Evolutionary conservation across 1,140 invertebrate genomes (phyloP), one percentile per base, ranked within the genome.

Genomic region (Monomorium pharaonis): DNA sequence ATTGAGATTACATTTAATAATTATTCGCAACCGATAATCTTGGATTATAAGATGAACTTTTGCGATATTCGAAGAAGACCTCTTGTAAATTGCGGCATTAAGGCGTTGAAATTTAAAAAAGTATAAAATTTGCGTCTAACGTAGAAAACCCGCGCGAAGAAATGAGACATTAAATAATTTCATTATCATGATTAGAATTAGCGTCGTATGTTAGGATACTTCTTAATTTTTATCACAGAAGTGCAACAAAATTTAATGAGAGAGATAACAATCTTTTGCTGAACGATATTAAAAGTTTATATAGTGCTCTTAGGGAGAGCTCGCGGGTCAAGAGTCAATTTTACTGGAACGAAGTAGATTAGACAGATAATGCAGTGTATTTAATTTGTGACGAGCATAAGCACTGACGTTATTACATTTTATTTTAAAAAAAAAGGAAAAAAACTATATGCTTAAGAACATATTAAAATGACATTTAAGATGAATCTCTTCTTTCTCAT

Each of bases 221-320:
- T 58, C 37, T 83, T 74, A 74, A 83, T 74, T 83, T 72, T 83
- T 70, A n/a, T 72, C 54, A 42, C 65, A 56, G 37, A 58, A 47
- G 18, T 83, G 54, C 44, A 83, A 74, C 37, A 58, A 83, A 69
- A 83, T 27, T 27, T 72, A 72, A 72, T 24, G 67, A 83, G 78
- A 72, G 37, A 72, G 67, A 83, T 72, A 83, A 42, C 37, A 72
- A 74, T 83, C 67, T 83, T 58, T 37, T 24, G 67, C 37, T 47
- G 44, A 51, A 49, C 76, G 76, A 62, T 65, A 83, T 83, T 83
- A 83, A 83, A 83, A 83, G 78, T 83, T 83, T 83, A 83, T 47
- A 21, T 72, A 83, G 78, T 44, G 51, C 54, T 83, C 67, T 83
- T 51, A 44, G n/a, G 51, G 4, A 30, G 58, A 44, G 51, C 67